A percentile compares a stretch with the other conserved stretches of the same genome.
Conservation (phyloP, 2,888 invertebrate genomes). For the Phytoseiulus persimilis region DNA sequence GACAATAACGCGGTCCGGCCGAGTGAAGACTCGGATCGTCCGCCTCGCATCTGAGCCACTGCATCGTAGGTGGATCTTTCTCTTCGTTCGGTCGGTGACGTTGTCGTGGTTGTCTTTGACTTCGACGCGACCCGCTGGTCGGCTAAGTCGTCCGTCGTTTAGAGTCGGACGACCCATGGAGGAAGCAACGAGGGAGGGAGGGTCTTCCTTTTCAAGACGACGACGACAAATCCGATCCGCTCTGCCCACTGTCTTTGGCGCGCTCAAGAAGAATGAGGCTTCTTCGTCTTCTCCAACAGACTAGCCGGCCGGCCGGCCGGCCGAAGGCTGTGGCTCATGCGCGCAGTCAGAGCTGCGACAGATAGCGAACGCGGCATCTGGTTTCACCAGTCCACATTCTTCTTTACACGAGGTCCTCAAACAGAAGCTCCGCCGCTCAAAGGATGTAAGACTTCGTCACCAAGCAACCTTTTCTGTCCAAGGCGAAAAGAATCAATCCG, state of each 20-base stretch:
- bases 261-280: not conserved
- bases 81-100: too few species aligned
- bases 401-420: not conserved
- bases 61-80: not conserved
- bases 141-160: not conserved
- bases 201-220: not conserved
- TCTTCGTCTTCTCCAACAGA: not conserved
- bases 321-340: too few species aligned
- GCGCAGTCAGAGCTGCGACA: too few species aligned
- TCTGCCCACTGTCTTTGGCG: not conserved
- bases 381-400: not conserved
- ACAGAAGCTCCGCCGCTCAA: not conserved
- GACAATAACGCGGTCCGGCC: not conserved
- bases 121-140: not conserved
- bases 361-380: not conserved
- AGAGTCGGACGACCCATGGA: not conserved
- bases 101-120: not conserved
- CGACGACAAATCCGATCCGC: not conserved
- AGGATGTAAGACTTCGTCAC: not conserved
- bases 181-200: not conserved
- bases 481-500: not conserved
- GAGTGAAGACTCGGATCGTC: not conserved
- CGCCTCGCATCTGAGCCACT: not conserved
- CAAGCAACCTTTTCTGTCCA: not conserved
- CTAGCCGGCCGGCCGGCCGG: too few species aligned